Evolutionary conservation across 2,113 vertebrate species (phyloP).

Genomic region (Toxostoma redivivum): DNA sequence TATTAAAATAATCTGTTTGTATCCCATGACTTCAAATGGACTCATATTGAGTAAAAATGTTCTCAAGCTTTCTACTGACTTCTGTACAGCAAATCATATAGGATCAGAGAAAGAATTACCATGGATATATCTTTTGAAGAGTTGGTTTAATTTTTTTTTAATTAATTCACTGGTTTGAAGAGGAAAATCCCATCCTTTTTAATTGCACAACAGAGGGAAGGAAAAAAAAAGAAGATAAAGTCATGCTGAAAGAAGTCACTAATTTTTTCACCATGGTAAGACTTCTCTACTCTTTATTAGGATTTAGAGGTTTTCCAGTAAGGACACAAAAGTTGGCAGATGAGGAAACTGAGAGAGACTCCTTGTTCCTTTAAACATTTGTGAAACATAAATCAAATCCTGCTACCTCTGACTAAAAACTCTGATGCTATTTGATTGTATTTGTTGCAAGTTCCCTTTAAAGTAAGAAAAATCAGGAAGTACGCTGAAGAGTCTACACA

Average conservation of each 20-base stretch:
- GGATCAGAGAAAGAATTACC: slow-evolving; percentile 27
- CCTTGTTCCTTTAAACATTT: neutral
- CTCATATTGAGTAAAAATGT: neutral
- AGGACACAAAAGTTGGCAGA: neutral
- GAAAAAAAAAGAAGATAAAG: neutral
- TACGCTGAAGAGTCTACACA: neutral
- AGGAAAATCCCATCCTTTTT: neutral
- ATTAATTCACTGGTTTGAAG: slow-evolving; percentile 12
- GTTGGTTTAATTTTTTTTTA: neutral
- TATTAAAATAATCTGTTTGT: slow-evolving; percentile 9
- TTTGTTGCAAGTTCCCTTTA: neutral
- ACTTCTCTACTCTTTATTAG: neutral
- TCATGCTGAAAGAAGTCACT: neutral
- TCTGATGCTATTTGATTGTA: neutral
- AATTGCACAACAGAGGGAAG: neutral
- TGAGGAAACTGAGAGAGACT: neutral
- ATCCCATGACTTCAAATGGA: slow-evolving; percentile 6
- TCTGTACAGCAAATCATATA: neutral
- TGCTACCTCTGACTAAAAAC: neutral
- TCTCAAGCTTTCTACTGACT: neutral
- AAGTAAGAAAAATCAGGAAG: neutral
- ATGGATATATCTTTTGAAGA: neutral
- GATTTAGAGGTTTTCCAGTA: neutral
- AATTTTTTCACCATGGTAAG: neutral
- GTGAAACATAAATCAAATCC: neutral